These are phyloP conservation scores for Thamnophis elegans DNA, from an alignment of 2,797 vertebrate species.

Conservation along the genomic window DNA sequence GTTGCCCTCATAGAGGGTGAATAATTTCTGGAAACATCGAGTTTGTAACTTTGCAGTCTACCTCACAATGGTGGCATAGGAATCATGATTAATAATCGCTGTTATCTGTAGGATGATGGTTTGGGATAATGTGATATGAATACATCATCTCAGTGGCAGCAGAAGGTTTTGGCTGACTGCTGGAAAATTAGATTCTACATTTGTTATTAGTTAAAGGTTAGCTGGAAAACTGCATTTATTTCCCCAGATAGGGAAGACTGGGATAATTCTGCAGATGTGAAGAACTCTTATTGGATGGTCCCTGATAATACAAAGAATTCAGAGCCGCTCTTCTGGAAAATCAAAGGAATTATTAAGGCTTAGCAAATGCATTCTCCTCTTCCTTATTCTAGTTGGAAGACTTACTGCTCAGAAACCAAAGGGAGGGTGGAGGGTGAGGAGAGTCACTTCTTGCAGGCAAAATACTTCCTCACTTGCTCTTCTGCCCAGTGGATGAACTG, in stretches of 20 bases:
- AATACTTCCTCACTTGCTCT: neutral
- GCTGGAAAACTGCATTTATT: neutral
- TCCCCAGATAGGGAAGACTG: neutral
- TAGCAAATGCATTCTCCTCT: neutral
- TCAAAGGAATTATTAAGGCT: neutral
- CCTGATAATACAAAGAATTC: neutral
- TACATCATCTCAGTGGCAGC: neutral
- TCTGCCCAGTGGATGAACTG: neutral
- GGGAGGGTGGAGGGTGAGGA: neutral
- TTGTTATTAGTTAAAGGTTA: slow-evolving; percentile 11
- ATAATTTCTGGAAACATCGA: neutral
- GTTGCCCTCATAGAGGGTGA: neutral
- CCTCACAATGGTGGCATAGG: neutral
- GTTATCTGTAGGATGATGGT: neutral
- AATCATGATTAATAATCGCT: neutral
- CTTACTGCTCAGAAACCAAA: neutral
- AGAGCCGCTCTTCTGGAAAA: neutral
- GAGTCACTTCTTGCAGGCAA: neutral
- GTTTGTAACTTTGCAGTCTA: neutral
- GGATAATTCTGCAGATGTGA: neutral
- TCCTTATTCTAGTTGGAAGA: neutral
- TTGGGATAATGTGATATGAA: slow-evolving; percentile 5
- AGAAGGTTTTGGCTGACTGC: neutral
- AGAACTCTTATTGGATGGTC: neutral
- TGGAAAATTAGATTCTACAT: neutral